Evolutionary conservation across 1,140 invertebrate genomes (phyloP).

Genomic region (Neodiprion lecontei): DNA sequence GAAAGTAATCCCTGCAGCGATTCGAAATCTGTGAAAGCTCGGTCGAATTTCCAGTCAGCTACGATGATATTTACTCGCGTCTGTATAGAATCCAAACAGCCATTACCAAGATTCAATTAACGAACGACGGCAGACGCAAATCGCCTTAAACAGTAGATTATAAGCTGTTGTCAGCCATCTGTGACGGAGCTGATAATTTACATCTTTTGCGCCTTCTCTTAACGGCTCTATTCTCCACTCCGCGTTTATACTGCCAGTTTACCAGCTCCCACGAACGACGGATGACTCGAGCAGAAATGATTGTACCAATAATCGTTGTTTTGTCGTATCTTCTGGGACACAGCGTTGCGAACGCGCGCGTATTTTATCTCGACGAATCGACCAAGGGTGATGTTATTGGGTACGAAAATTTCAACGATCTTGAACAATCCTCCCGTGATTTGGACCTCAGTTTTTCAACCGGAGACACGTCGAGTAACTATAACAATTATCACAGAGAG

Average conservation of each 20-base stretch:
- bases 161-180: background rate
- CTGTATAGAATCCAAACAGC: background rate
- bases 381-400: constrained; percentile 29
- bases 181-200: background rate
- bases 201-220: background rate
- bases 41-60: no score
- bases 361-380: constrained; percentile 39
- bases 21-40: no score
- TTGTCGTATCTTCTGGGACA: background rate
- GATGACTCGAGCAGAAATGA: background rate
- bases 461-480: constrained; percentile 31
- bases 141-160: background rate
- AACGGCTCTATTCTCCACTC: background rate
- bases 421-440: constrained; percentile 45
- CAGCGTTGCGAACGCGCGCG: constrained; percentile 23
- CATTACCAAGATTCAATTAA: background rate
- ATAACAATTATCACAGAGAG: background rate
- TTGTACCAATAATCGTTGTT: background rate
- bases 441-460: constrained; percentile 47
- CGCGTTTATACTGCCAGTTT: background rate
- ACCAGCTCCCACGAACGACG: background rate
- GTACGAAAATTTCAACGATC: constrained; percentile 7
- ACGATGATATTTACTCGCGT: background rate
- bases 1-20: no score
- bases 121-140: background rate